Conservation (phyloP, 2,113 vertebrate genomes). For the Myanophis thanlyinensis region DNA sequence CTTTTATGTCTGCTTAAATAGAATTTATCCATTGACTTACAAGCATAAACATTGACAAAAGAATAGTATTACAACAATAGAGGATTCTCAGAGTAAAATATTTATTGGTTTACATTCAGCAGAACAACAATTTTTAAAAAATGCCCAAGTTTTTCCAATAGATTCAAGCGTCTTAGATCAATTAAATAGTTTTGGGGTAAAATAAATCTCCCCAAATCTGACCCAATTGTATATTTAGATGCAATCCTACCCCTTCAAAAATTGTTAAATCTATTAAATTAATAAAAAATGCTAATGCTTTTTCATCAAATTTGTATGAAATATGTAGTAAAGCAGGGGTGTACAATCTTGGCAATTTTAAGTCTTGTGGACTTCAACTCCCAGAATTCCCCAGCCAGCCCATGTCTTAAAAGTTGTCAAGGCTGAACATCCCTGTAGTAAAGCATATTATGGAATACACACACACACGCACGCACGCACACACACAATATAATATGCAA, state of each 20-base stretch:
- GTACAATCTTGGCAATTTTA: neutral
- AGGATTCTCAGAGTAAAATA: neutral
- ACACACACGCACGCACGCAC: no score
- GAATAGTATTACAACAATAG: neutral
- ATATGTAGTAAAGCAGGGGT: neutral
- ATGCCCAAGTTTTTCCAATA: neutral
- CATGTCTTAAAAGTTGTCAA: neutral
- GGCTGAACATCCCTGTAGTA: neutral
- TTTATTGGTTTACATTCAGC: neutral
- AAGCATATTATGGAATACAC: neutral
- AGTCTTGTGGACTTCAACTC: neutral
- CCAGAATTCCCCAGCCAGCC: neutral
- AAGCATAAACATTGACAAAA: neutral
- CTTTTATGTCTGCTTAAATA: neutral
- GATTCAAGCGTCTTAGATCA: neutral
- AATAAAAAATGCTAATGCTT: neutral
- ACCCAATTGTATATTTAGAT: neutral
- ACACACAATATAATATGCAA: neutral
- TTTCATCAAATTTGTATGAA: neutral
- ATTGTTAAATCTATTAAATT: neutral
- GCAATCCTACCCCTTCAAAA: neutral
- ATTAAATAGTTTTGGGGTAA: neutral
- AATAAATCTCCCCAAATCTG: neutral
- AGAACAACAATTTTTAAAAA: neutral
- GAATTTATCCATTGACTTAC: neutral